Evolutionary conservation across 2,797 vertebrate genomes (phyloP).

Genomic region (Moxostoma hubbsi): DNA sequence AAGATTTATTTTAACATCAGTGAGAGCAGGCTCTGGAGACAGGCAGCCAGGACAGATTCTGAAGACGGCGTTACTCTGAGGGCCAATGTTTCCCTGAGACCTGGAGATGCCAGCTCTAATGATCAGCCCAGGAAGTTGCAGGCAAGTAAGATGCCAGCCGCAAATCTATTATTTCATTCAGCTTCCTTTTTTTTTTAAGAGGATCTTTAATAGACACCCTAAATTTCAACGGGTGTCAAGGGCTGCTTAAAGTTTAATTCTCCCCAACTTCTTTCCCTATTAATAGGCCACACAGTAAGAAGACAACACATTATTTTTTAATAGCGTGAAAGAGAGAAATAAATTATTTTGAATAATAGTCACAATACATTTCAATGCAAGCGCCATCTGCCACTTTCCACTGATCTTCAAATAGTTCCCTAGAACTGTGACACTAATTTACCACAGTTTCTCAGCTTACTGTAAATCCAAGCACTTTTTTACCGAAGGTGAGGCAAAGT

Average conservation of each 20-base stretch:
- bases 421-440: slow-evolving; percentile 47
- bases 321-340: slow-evolving; percentile 64
- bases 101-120: slow-evolving; percentile 80
- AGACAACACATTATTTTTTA: slow-evolving; percentile 79
- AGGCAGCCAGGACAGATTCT: slow-evolving; percentile 86
- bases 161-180: slow-evolving; percentile 77
- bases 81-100: slow-evolving; percentile 80
- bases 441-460: slow-evolving; percentile 19
- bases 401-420: slow-evolving; percentile 48
- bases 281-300: slow-evolving; percentile 67
- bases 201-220: slow-evolving; percentile 74
- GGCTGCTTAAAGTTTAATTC: slow-evolving; percentile 78
- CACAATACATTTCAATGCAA: slow-evolving; percentile 37
- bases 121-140: slow-evolving; percentile 66
- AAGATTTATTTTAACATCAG: slow-evolving; percentile 99
- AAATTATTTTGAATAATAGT: slow-evolving; percentile 44
- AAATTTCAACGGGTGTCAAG: slow-evolving; percentile 70
- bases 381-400: slow-evolving; percentile 42
- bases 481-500: slow-evolving; percentile 56
- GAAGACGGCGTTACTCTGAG: slow-evolving; percentile 82
- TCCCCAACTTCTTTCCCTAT: slow-evolving; percentile 67
- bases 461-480: slow-evolving; percentile 17
- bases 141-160: slow-evolving; percentile 61
- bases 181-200: slow-evolving; percentile 62
- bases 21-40: slow-evolving; percentile 89